Conservation (phyloP, 1,140 invertebrate species). For the Drosophila auraria region DNA sequence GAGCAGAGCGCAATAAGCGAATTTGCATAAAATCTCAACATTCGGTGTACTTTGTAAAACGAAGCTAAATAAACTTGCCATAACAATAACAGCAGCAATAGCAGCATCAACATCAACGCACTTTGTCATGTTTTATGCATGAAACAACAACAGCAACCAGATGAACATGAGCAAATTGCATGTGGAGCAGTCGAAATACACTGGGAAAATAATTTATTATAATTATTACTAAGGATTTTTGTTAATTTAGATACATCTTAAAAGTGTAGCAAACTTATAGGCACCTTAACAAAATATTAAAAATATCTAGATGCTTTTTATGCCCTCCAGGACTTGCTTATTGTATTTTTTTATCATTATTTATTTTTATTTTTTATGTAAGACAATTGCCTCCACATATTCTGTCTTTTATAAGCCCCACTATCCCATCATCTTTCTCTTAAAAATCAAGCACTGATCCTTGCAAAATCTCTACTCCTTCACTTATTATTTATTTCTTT, state of each 20-base stretch:
- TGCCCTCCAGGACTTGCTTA: no score
- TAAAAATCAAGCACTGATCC: no score
- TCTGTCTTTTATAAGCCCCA: no score
- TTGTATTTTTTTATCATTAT: no score
- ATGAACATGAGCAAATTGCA: constrained; percentile 49
- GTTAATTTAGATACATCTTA: no score
- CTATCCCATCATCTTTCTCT: no score
- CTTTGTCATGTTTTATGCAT: constrained; percentile 63
- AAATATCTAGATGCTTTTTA: no score
- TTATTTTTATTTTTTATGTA: background rate
- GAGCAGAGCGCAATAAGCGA: constrained; percentile 38
- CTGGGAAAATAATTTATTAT: background rate
- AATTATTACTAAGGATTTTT: no score
- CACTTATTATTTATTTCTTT: background rate
- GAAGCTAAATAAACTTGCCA: constrained; percentile 65
- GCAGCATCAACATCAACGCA: constrained; percentile 41
- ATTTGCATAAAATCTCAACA: constrained; percentile 70
- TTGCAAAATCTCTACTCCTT: background rate
- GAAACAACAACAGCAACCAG: constrained; percentile 43
- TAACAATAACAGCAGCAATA: constrained; percentile 47
- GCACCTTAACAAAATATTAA: no score
- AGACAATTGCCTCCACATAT: no score
- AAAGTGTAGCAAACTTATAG: background rate
- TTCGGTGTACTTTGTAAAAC: constrained; percentile 59
- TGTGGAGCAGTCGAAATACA: background rate